Evolutionary conservation across 2,888 invertebrate species (phyloP).

Genomic region (Drosophila maculinotata): DNA sequence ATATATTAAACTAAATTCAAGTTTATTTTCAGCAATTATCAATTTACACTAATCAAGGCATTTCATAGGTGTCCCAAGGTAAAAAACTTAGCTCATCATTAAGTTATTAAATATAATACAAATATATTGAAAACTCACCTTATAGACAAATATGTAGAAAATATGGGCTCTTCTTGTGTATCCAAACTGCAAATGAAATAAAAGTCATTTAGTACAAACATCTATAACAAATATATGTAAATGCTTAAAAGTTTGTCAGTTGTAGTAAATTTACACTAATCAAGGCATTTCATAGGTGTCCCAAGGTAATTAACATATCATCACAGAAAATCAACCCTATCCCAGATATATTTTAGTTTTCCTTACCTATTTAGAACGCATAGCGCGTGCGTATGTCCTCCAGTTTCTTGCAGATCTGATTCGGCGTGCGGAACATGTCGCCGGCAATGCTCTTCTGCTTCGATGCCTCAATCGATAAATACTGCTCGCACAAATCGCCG

Average conservation of each 20-base stretch:
- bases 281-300: constrained; percentile 81
- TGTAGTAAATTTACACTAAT: constrained; percentile 68
- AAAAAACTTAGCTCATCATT: constrained; percentile 77
- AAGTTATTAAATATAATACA: neutral
- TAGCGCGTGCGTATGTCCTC: constrained; percentile 99
- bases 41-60: constrained; percentile 82
- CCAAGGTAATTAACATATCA: constrained; percentile 80
- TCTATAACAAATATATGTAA: neutral
- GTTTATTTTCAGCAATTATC: constrained; percentile 29
- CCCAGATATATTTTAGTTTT: too few relatives aligned
- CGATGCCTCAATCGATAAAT: constrained; percentile 95
- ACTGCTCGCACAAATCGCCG: constrained; percentile 99
- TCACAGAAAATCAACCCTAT: constrained; percentile 35
- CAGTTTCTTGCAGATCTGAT: constrained; percentile 98
- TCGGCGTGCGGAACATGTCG: constrained; percentile 97
- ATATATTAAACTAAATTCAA: neutral
- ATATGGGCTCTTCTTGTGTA: constrained; percentile 13
- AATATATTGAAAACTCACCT: constrained; percentile 33
- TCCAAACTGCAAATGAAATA: constrained; percentile 22
- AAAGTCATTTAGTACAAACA: neutral
- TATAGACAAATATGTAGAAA: constrained; percentile 12
- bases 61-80: constrained; percentile 85
- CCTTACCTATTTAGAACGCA: constrained; percentile 92
- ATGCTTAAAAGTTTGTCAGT: constrained; percentile 30
- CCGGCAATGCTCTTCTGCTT: constrained; percentile 98